phyloP scores from a whole-genome alignment of 2,113 vertebrate genomes.

The Plotosus lineatus region DNA sequence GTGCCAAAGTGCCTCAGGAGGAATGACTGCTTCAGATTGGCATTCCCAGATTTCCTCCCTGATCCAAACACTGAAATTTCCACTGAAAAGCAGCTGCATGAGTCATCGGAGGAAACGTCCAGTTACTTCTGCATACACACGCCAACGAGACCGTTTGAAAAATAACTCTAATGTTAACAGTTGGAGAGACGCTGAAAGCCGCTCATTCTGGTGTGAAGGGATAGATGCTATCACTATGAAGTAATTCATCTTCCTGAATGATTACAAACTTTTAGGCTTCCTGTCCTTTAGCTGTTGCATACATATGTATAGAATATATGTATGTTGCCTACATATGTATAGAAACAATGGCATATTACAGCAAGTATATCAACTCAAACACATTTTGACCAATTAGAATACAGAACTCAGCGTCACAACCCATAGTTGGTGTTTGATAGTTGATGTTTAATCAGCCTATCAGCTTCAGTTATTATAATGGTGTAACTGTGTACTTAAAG shows the following conservation, averaged over 20 bases:
- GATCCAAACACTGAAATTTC: conserved; percentile 18
- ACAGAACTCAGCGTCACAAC: background rate
- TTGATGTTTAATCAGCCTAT: background rate
- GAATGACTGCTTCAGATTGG: conserved; percentile 41
- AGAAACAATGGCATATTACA: background rate
- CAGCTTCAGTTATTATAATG: background rate
- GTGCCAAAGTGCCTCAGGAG: conserved; percentile 32
- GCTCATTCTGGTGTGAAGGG: background rate
- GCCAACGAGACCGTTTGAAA: background rate
- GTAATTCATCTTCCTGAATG: background rate
- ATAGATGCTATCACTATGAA: too few relatives aligned
- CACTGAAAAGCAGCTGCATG: conserved; percentile 12
- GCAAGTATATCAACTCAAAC: background rate
- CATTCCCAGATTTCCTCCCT: conserved; percentile 38
- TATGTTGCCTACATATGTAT: too few relatives aligned
- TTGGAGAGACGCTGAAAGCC: background rate
- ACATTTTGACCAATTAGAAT: background rate
- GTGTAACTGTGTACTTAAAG: background rate
- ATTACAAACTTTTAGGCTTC: background rate
- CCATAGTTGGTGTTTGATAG: too few relatives aligned
- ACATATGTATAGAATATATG: too few relatives aligned
- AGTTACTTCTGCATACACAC: background rate
- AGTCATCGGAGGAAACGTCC: conserved; percentile 17
- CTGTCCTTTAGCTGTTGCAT: background rate
- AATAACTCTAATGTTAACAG: background rate